A percentile compares a stretch with the other conserved stretches of the same genome.
Evolutionary conservation across 2,797 vertebrate genomes (phyloP).

Genomic region (Ctenosaura bakeri): DNA sequence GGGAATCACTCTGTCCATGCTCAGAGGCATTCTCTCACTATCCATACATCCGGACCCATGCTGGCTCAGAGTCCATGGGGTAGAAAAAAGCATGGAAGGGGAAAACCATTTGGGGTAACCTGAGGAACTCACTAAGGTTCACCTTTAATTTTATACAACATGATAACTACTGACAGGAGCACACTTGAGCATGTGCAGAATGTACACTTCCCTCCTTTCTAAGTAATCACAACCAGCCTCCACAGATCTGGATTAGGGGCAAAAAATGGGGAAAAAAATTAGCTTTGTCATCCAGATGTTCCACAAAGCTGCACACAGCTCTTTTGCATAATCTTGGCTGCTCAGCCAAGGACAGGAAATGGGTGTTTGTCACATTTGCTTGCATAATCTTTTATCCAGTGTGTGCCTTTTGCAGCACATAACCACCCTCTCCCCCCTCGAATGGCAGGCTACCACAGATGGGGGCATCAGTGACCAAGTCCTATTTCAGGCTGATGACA

Average conservation of each 20-base stretch:
- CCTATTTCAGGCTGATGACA: background rate
- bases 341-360: constrained; percentile 2
- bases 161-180: background rate
- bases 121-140: background rate
- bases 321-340: background rate
- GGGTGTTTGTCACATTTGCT: background rate
- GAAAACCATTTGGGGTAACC: too few species aligned
- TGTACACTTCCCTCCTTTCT: background rate
- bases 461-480: background rate
- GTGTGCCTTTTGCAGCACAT: background rate
- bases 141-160: background rate
- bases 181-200: background rate
- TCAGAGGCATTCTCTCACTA: too few species aligned
- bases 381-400: background rate
- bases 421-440: background rate
- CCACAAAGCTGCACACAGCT: background rate
- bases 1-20: too few species aligned
- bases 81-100: too few species aligned
- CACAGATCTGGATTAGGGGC: background rate
- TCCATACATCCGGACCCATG: too few species aligned
- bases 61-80: too few species aligned
- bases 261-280: too few species aligned
- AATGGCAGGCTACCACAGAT: background rate
- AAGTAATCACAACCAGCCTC: background rate
- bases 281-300: background rate